phyloP scores from a whole-genome alignment of 2,113 vertebrate genomes.

The Megaceryle maxima region DNA sequence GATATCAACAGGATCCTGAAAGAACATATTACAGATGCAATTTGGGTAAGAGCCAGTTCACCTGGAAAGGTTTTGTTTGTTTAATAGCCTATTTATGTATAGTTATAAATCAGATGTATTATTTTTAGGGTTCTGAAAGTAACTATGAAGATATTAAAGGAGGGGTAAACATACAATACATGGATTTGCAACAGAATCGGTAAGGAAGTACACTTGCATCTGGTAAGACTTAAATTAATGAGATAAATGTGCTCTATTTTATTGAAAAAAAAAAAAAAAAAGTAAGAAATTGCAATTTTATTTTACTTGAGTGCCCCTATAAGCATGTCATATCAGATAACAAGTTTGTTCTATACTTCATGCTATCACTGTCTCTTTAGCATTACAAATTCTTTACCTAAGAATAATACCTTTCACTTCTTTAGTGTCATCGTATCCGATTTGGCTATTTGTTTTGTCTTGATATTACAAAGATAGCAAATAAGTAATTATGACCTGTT shows the following conservation, averaged over 20 bases:
- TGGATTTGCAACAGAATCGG: constrained; percentile 91
- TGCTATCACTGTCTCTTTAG: background rate
- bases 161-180: constrained; percentile 84
- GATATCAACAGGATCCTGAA: constrained; percentile 80
- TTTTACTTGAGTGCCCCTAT: background rate
- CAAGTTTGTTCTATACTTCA: background rate
- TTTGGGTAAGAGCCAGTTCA: constrained; percentile 86
- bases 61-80: background rate
- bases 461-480: background rate
- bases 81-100: background rate
- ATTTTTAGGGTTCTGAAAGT: constrained; percentile 89
- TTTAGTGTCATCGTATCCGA: background rate
- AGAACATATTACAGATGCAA: constrained; percentile 87
- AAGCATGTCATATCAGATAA: background rate
- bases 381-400: background rate
- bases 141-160: constrained; percentile 92
- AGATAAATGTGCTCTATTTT: background rate
- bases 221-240: background rate
- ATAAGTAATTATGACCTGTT: background rate
- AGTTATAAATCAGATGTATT: background rate
- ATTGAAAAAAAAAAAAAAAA: background rate
- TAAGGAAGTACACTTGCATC: constrained; percentile 70
- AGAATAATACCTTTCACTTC: background rate
- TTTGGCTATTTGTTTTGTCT: background rate
- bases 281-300: background rate